phyloP scores from a whole-genome alignment of 2,888 invertebrate genomes.

The Acanthosoma haemorrhoidale region DNA sequence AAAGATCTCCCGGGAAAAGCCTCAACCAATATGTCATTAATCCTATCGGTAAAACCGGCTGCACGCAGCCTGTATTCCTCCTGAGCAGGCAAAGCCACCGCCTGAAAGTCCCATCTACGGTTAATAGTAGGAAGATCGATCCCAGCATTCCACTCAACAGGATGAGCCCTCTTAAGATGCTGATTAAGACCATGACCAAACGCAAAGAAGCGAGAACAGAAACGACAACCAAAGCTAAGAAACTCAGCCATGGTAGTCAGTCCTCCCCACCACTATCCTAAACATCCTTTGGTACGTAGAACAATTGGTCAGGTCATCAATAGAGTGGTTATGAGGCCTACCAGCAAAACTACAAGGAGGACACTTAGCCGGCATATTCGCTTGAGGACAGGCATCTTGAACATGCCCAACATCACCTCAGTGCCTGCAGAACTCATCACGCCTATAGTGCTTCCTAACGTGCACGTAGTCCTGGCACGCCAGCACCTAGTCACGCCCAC shows the following conservation, averaged over 20 bases:
- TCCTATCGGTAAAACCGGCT: background rate
- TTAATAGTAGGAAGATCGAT: background rate
- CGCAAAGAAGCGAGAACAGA: background rate
- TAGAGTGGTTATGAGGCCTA: background rate
- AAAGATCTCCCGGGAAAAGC: too few species aligned
- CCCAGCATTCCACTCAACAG: background rate
- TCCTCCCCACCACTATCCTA: too few species aligned
- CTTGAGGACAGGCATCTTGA: background rate
- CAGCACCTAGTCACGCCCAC: slow-evolving; percentile 39
- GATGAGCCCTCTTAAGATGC: background rate
- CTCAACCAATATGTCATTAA: background rate
- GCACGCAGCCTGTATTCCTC: background rate
- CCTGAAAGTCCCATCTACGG: background rate
- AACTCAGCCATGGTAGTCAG: background rate
- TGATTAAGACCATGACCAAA: background rate
- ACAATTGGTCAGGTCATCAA: background rate
- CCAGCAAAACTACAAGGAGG: background rate
- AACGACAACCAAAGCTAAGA: background rate
- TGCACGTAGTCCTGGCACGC: slow-evolving; percentile 38
- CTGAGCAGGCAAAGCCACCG: background rate
- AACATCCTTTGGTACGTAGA: background rate
- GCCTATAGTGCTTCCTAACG: slow-evolving; percentile 27
- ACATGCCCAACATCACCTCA: slow-evolving; percentile 17
- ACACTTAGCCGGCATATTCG: background rate
- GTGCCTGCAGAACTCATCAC: slow-evolving; percentile 29